Evolutionary conservation across 2,888 invertebrate species (phyloP).

Genomic region (Papilio elwesi): DNA sequence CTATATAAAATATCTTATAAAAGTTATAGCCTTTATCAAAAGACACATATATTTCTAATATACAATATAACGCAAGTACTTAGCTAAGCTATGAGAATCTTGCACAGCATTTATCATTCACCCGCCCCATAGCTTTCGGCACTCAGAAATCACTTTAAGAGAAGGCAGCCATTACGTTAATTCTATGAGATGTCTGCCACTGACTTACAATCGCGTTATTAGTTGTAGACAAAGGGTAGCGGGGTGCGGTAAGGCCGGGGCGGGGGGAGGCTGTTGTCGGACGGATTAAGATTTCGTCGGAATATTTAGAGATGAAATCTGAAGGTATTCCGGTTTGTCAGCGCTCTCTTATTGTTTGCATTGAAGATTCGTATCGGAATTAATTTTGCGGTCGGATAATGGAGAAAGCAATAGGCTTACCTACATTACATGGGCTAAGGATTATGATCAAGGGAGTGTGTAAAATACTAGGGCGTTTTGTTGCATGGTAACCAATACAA

Average conservation of each 20-base stretch:
- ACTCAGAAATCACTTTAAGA: conserved; percentile 58
- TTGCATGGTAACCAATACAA: no score
- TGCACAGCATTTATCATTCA: conserved; percentile 56
- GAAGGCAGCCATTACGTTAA: conserved; percentile 67
- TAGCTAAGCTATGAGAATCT: conserved; percentile 35
- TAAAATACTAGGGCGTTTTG: neutral
- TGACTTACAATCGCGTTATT: conserved; percentile 66
- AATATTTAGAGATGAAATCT: conserved; percentile 77
- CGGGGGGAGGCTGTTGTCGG: conserved; percentile 46
- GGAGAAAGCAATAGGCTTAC: neutral
- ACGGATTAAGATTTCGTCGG: conserved; percentile 74
- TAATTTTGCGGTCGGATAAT: conserved; percentile 28
- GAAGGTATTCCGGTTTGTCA: conserved; percentile 59
- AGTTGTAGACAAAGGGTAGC: conserved; percentile 57
- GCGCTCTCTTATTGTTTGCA: conserved; percentile 42
- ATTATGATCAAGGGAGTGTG: neutral
- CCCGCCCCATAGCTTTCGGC: conserved; percentile 49
- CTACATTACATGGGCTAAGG: neutral
- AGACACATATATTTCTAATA: no score
- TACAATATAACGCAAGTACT: conserved; percentile 30
- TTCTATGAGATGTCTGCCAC: conserved; percentile 66
- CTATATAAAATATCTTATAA: no score
- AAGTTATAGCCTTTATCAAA: no score
- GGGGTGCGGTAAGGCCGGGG: conserved; percentile 36
- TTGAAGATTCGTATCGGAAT: conserved; percentile 28